Evolutionary conservation across 2,797 vertebrate species (phyloP).

Genomic region (Acrocephalus scirpaceus): DNA sequence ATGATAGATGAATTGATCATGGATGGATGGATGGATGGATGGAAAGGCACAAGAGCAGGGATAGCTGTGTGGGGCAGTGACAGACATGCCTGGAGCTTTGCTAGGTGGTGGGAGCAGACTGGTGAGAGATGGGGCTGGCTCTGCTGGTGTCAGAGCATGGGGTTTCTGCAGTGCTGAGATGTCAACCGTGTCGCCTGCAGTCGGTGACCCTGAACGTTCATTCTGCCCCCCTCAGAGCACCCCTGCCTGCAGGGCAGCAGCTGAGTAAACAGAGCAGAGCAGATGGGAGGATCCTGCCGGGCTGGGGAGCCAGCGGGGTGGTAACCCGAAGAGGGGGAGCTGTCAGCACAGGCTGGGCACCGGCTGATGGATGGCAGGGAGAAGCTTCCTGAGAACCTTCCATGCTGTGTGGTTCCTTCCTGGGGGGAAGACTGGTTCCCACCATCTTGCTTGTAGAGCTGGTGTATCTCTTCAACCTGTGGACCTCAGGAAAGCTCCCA

Average conservation of each 20-base stretch:
- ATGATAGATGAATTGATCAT: too few species aligned
- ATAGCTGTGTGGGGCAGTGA: neutral
- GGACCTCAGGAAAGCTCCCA: neutral
- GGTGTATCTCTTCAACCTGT: neutral
- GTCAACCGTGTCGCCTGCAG: constrained; percentile 27
- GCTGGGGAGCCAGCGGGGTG: neutral
- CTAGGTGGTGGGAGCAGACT: neutral
- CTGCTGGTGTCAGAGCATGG: neutral
- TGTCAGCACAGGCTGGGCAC: constrained; percentile 22
- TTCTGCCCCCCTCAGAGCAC: neutral
- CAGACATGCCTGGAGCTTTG: neutral
- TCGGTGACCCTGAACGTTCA: constrained; percentile 19
- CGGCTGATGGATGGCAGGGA: constrained; percentile 41
- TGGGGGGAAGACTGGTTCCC: neutral
- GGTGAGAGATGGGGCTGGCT: neutral
- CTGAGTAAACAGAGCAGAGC: constrained; percentile 69
- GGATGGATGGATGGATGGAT: neutral
- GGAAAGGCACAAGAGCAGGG: neutral
- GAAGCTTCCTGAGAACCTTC: constrained; percentile 50
- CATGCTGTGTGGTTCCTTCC: constrained; percentile 11
- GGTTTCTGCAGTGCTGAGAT: neutral
- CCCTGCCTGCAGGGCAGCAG: constrained; percentile 28
- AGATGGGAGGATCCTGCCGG: constrained; percentile 42
- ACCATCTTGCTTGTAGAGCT: neutral
- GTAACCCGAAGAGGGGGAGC: constrained; percentile 57